Evolutionary conservation across 2,888 invertebrate genomes (phyloP), one percentile per base, ranked within the genome.

Genomic region (Heliconius cydno): DNA sequence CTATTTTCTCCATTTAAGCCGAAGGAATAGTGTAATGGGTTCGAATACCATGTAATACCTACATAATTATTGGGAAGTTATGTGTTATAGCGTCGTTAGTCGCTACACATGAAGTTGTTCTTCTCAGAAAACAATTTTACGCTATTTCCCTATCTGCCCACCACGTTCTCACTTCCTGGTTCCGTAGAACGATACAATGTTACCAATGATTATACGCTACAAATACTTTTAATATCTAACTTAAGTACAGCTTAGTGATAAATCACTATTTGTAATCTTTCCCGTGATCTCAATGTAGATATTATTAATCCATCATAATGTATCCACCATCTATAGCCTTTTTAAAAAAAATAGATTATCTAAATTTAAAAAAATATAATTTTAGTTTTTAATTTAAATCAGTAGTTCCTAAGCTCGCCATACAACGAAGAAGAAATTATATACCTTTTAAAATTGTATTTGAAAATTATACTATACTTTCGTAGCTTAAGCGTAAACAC

Each of bases 101-200:
- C n/a, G 38, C n/a, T 70, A 70, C 41, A 70, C 70, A 25, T 25
- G 71, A 71, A 74, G 74, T 92, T 91, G 77, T 72, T 71, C 76
- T 92, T 92, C 92, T 80, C 3, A 76, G 92, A 92, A 93, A 86
- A 88, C 88, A 85, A 87, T 85, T 87, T 81, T 57, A 72, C 67
- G 68, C 80, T 63, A 77, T 78, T 82, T 79, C 57, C 80, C 79
- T 66, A 81, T 75, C 78, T 80, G 76, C 75, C 68, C 63, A 68
- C 73, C 25, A 34, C 66, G 82, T 84, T 88, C 86, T 84, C 80
- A 84, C 86, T 91, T 90, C 90, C 90, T 84, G 82, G 83, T 86
- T 82, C 41, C 67, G 66, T 67, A 67, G 79, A 82, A 81, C 25
- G 52, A 63, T 75, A 79, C 78, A 79, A 52, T 52, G 80, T 76